Evolutionary conservation across 1,140 invertebrate species (phyloP).

Genomic region (Sinella curviseta): DNA sequence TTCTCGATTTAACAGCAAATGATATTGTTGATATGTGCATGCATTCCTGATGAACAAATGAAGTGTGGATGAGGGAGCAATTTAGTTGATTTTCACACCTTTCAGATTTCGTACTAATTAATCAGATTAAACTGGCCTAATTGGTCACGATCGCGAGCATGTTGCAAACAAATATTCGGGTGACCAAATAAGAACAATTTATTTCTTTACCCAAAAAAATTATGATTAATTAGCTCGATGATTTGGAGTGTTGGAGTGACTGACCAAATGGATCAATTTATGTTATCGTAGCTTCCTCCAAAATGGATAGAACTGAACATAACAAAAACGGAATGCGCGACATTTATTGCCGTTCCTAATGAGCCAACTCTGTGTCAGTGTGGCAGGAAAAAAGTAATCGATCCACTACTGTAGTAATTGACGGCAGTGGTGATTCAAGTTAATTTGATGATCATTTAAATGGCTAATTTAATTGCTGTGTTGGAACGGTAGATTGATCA

Average conservation of each 20-base stretch:
- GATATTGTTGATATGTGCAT: no score
- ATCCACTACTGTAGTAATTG: not conserved
- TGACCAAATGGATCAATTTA: not conserved
- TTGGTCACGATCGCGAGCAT: no score
- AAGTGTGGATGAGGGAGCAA: no score
- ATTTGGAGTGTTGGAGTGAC: no score
- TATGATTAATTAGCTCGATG: no score
- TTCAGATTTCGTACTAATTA: no score
- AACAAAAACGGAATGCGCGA: conserved; percentile 87
- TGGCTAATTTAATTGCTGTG: no score
- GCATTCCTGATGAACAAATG: no score
- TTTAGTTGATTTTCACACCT: no score
- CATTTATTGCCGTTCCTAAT: conserved; percentile 80
- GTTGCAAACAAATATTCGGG: not conserved
- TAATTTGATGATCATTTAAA: not conserved
- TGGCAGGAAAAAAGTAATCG: conserved; percentile 31
- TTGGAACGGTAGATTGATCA: not conserved
- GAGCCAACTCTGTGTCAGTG: conserved; percentile 59
- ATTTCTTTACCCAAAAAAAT: not conserved
- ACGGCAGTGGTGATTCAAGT: not conserved
- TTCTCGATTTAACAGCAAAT: no score
- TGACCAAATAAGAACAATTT: not conserved
- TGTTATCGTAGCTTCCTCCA: conserved; percentile 62
- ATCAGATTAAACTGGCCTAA: no score
- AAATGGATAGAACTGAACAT: conserved; percentile 95